These are phyloP conservation scores for Callinectes sapidus DNA, from an alignment of 2,888 invertebrate species.

Conservation along the genomic window DNA sequence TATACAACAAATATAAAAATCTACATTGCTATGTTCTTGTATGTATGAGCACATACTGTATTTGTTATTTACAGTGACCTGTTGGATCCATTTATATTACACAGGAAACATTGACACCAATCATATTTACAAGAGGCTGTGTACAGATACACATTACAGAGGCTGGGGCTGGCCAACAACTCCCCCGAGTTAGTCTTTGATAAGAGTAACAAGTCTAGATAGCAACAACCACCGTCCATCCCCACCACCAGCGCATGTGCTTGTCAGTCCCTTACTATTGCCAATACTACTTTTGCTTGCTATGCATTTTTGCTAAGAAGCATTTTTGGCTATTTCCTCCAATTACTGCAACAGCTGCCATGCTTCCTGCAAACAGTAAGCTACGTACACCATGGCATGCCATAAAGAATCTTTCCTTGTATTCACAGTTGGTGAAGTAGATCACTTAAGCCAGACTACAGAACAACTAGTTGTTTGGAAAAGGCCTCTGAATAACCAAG, in stretches of 20 bases:
- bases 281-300: neutral
- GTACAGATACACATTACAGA: neutral
- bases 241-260: neutral
- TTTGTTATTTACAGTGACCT: neutral
- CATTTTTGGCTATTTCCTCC: neutral
- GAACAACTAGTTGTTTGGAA: neutral
- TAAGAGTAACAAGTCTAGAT: neutral
- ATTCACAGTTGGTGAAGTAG: conserved; percentile 7
- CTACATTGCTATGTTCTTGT: neutral
- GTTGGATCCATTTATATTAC: neutral
- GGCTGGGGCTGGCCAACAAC: neutral
- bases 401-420: neutral
- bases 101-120: neutral
- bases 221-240: neutral
- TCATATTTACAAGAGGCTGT: neutral
- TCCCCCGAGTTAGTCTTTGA: neutral
- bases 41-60: neutral
- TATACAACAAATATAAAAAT: neutral
- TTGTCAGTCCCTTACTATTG: neutral
- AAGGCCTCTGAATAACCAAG: conserved; percentile 38
- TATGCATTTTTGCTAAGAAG: conserved; percentile 15
- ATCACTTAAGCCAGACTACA: neutral
- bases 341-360: neutral
- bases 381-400: neutral
- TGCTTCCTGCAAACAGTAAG: conserved; percentile 1